A percentile compares a stretch with the other conserved stretches of the same genome.
Conservation (phyloP, 1,140 invertebrate species). For the Anadara kagoshimensis region DNA sequence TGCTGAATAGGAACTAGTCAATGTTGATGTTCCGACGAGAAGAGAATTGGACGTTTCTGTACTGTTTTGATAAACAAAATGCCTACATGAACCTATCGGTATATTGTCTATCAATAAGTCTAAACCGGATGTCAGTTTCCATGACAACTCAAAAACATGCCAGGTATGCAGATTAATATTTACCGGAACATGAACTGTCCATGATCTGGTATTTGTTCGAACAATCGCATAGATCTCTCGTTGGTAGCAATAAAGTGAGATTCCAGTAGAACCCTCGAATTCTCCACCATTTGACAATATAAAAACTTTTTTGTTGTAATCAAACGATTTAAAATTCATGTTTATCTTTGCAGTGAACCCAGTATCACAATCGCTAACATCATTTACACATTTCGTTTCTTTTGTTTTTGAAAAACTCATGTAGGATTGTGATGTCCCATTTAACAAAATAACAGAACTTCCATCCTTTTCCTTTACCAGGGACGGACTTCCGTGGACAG, state of each 20-base stretch:
- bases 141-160: conserved; percentile 22
- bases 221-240: conserved; percentile 17
- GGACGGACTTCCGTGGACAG: conserved; percentile 14
- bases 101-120: conserved; percentile 18
- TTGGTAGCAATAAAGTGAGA: conserved; percentile 16
- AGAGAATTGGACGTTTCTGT: background rate
- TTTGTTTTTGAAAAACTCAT: conserved; percentile 8
- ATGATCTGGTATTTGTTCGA: conserved; percentile 17
- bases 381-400: background rate
- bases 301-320: conserved; percentile 9
- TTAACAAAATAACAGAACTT: conserved; percentile 13
- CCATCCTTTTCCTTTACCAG: background rate
- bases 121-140: conserved; percentile 15
- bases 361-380: conserved; percentile 6
- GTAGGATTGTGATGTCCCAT: conserved; percentile 10
- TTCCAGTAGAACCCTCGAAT: conserved; percentile 8
- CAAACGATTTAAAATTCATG: conserved; percentile 4
- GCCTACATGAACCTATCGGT: conserved; percentile 1
- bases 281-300: conserved; percentile 19
- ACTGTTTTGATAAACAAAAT: background rate
- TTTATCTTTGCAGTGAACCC: conserved; percentile 27
- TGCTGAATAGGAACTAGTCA: conserved; percentile 7
- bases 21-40: background rate
- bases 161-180: conserved; percentile 8
- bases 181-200: conserved; percentile 18